A percentile compares a stretch with the other conserved stretches of the same genome.
phyloP scores from a whole-genome alignment of 2,797 vertebrate genomes.

The Hirundo rustica region DNA sequence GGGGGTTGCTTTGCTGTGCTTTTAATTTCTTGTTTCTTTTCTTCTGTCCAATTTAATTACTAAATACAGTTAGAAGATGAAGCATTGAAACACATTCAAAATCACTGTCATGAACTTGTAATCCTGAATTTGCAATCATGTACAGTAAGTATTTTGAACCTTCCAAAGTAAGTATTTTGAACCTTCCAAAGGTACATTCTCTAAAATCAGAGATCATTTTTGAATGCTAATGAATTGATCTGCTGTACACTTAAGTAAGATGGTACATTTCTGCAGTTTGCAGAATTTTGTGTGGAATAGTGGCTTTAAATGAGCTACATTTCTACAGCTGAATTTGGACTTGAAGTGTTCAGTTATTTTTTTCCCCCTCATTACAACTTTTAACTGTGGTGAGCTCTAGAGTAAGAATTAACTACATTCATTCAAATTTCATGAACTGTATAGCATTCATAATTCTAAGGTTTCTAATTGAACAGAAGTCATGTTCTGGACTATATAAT shows the following conservation, averaged over 20 bases:
- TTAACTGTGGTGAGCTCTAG: background rate
- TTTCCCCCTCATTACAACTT: background rate
- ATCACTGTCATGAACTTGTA: conserved; percentile 88
- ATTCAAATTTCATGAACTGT: background rate
- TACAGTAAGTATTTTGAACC: conserved; percentile 78
- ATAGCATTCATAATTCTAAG: background rate
- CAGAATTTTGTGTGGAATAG: background rate
- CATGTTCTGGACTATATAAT: background rate
- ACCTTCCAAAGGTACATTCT: background rate
- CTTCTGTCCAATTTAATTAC: conserved; percentile 9
- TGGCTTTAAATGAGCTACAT: background rate
- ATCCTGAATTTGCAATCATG: conserved; percentile 94
- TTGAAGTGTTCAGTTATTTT: background rate
- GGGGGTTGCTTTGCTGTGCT: background rate
- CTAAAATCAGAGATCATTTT: background rate
- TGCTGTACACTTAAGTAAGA: background rate
- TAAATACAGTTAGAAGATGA: conserved; percentile 85
- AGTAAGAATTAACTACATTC: background rate
- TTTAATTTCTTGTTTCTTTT: conserved; percentile 56
- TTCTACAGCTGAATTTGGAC: background rate
- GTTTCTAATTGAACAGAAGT: background rate
- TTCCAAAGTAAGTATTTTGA: conserved; percentile 69
- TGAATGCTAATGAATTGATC: background rate
- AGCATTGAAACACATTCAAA: conserved; percentile 89
- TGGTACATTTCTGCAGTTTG: background rate